Conservation (phyloP, 2,888 invertebrate species). For the Beris morrisii region DNA sequence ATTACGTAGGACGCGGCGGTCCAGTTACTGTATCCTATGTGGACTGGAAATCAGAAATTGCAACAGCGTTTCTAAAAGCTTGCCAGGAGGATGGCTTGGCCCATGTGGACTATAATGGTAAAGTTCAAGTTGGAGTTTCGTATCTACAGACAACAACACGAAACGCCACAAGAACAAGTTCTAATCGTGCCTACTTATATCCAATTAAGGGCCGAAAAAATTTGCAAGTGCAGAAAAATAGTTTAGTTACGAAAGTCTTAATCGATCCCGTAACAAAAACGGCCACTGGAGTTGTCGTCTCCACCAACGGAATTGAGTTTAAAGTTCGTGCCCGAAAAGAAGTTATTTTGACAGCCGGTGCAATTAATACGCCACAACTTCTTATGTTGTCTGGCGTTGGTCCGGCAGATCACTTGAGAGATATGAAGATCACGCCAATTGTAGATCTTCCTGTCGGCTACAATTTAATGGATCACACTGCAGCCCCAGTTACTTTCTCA, state of each 20-base stretch:
- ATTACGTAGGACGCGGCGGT: slow-evolving; percentile 60
- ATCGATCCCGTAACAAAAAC: slow-evolving; percentile 58
- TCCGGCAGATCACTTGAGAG: slow-evolving; percentile 61
- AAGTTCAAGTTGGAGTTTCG: slow-evolving; percentile 64
- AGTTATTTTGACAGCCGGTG: slow-evolving; percentile 74
- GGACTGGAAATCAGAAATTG: slow-evolving; percentile 62
- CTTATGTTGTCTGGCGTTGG: slow-evolving; percentile 78
- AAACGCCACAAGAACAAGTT: slow-evolving; percentile 62
- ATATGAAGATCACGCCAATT: slow-evolving; percentile 61
- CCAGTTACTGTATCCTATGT: slow-evolving; percentile 62
- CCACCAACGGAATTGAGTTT: slow-evolving; percentile 54
- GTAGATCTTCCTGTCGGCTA: slow-evolving; percentile 65
- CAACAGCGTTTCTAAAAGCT: slow-evolving; percentile 66
- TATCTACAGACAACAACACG: slow-evolving; percentile 64
- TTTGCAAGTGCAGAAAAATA: slow-evolving; percentile 61
- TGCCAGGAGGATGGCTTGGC: slow-evolving; percentile 66
- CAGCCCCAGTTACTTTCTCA: slow-evolving; percentile 68
- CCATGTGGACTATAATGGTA: slow-evolving; percentile 69
- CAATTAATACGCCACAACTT: slow-evolving; percentile 79
- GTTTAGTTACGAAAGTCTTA: slow-evolving; percentile 61
- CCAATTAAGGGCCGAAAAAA: slow-evolving; percentile 60
- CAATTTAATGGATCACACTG: slow-evolving; percentile 67
- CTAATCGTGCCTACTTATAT: slow-evolving; percentile 64
- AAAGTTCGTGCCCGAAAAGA: slow-evolving; percentile 64
- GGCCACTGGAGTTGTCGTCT: slow-evolving; percentile 62